These are phyloP conservation scores for Saimiri boliviensis DNA, from an alignment of 2,113 vertebrate genomes.

Conservation along the genomic window DNA sequence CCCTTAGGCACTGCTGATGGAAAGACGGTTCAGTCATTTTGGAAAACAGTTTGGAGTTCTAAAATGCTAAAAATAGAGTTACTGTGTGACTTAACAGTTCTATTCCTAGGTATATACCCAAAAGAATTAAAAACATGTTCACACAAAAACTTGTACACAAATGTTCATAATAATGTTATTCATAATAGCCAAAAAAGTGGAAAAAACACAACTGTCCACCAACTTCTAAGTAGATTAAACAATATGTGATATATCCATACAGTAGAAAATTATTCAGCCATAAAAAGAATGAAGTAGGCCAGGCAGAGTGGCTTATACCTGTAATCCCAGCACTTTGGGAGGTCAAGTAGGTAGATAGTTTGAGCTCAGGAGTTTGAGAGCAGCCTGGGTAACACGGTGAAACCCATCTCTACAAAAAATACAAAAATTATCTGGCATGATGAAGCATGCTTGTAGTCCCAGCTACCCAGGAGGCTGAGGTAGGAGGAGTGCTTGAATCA, in stretches of 20 bases:
- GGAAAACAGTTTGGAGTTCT: neutral
- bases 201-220: neutral
- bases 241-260: neutral
- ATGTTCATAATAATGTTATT: neutral
- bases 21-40: neutral
- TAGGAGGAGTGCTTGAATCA: too few species aligned
- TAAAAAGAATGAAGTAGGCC: neutral
- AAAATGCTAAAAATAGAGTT: neutral
- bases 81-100: neutral
- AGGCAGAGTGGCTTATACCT: too few species aligned
- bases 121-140: neutral
- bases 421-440: too few species aligned
- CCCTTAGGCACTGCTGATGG: neutral
- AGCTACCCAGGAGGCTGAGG: too few species aligned
- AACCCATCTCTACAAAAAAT: too few species aligned
- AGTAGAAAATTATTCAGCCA: neutral
- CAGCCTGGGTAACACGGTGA: too few species aligned
- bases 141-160: neutral
- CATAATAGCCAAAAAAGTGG: neutral
- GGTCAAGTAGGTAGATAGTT: too few species aligned
- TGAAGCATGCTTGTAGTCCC: too few species aligned
- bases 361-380: too few species aligned
- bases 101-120: neutral
- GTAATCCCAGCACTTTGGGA: too few species aligned
- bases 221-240: neutral